Conservation (phyloP, 2,888 invertebrate genomes). For the Tromatobia lineatoria region DNA sequence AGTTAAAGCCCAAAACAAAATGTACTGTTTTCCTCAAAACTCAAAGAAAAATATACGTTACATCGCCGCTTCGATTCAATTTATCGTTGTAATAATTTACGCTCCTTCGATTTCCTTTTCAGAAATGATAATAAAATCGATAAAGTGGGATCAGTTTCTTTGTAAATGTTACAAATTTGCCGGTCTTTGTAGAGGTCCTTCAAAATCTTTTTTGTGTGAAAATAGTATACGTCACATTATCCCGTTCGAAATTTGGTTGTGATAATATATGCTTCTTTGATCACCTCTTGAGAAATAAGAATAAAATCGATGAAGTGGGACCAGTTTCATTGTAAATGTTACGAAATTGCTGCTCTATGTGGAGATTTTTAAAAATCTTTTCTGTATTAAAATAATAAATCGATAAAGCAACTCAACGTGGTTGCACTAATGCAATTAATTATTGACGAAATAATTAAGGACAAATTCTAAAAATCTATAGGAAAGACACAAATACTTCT, state of each 20-base stretch:
- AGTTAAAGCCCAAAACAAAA: neutral
- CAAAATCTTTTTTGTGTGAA: neutral
- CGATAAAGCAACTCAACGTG: too few relatives aligned
- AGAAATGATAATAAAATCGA: neutral
- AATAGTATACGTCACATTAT: too few relatives aligned
- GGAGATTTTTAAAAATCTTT: neutral
- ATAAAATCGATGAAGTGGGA: neutral
- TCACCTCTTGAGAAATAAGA: neutral
- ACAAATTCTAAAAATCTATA: too few relatives aligned
- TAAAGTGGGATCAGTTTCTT: neutral
- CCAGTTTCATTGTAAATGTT: neutral
- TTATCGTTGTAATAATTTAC: neutral
- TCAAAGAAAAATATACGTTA: constrained; percentile 7
- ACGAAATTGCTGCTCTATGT: neutral
- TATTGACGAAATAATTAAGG: too few relatives aligned
- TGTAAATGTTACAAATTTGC: neutral
- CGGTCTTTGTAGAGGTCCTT: neutral
- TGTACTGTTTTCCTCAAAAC: neutral
- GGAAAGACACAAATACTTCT: too few relatives aligned
- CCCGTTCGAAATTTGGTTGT: too few relatives aligned
- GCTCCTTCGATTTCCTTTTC: neutral
- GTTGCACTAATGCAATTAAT: too few relatives aligned
- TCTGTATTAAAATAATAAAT: neutral
- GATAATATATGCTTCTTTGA: neutral
- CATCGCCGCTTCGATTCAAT: neutral